Conservation (phyloP, 2,888 invertebrate species). For the Lathronympha strigana region DNA sequence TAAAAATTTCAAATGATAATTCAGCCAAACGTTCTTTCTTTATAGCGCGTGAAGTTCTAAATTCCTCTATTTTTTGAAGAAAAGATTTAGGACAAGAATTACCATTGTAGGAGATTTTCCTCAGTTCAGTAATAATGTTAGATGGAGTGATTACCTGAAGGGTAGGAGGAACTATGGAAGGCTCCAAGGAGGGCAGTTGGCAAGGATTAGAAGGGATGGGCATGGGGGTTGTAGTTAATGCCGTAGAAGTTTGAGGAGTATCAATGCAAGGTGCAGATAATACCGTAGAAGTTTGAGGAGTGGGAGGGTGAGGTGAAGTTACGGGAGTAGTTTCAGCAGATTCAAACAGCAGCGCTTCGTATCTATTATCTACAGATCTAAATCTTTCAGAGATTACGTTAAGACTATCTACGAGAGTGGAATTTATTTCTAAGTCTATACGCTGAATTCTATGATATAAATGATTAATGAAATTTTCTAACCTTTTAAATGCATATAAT, state of each 20-base stretch:
- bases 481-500: not conserved
- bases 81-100: not conserved
- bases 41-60: not conserved
- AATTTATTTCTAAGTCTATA: not conserved
- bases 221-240: not conserved
- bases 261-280: no score
- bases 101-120: not conserved
- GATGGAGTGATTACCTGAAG: not conserved
- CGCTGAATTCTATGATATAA: not conserved
- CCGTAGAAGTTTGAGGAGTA: no score
- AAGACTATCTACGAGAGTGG: not conserved
- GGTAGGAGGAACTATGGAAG: no score
- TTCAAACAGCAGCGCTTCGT: not conserved
- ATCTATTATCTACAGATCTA: not conserved
- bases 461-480: not conserved
- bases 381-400: not conserved
- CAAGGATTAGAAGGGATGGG: not conserved
- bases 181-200: not conserved
- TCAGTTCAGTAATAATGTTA: not conserved
- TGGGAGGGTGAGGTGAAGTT: not conserved
- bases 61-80: not conserved
- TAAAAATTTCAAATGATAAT: not conserved
- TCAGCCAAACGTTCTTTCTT: not conserved
- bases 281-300: not conserved
- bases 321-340: not conserved